Conservation (phyloP, 2,888 invertebrate species). For the Liodrosophila aerea region DNA sequence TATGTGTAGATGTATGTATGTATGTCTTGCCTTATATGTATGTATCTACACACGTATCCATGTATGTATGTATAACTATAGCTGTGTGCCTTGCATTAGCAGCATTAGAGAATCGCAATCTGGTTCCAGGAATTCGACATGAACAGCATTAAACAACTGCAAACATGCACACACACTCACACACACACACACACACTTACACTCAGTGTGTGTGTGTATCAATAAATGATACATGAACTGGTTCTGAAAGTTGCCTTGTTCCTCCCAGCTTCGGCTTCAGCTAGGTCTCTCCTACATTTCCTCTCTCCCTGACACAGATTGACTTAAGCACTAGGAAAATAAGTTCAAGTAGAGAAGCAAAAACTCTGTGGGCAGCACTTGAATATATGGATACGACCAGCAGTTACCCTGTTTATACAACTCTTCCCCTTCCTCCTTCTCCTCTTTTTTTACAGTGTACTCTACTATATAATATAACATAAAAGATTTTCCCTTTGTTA, state of each 20-base stretch:
- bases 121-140: constrained; percentile 32
- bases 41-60: no score
- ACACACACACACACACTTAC: background rate
- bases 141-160: constrained; percentile 10
- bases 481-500: no score
- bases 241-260: constrained; percentile 15
- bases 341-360: no score
- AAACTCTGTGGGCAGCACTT: no score
- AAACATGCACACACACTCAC: constrained; percentile 1
- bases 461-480: no score
- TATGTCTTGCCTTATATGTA: background rate
- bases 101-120: constrained; percentile 44
- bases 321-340: background rate
- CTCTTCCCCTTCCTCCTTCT: no score
- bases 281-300: background rate
- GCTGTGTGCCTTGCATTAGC: constrained; percentile 16
- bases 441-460: no score
- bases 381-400: no score
- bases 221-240: constrained; percentile 34
- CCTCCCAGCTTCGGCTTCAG: background rate
- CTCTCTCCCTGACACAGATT: constrained; percentile 9
- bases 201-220: constrained; percentile 14
- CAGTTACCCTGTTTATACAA: no score
- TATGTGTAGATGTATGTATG: background rate
- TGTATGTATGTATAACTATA: constrained; percentile 1